Evolutionary conservation across 2,888 invertebrate species (phyloP), one percentile per base, ranked within the genome.

Genomic region (Pyrocoelia pectoralis): DNA sequence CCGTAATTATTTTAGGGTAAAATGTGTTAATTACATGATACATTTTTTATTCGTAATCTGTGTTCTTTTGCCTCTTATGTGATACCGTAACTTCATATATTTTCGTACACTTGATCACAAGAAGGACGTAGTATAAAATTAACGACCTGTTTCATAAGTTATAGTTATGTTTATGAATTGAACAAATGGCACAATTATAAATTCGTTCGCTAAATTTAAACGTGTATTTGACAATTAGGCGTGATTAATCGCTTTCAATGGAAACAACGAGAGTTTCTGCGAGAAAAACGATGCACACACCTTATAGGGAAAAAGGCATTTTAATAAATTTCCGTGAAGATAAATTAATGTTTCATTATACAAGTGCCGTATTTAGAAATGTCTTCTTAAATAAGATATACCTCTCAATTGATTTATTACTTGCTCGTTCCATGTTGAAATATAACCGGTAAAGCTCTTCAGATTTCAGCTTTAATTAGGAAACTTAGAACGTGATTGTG

Each of bases 381-480:
- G 48, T 48, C 17, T 48, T n/a, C 48, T 33, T 33, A 50, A 12
- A 50, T 50, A 24, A 50, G 24, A 50, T 29, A 19, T 13, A 24
- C 28, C 8, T 8, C 13, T n/a, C 40, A 38, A 50, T 50, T 50
- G 57, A 57, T 57, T 41, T 57, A 41, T 40, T 49, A 40, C 49
- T 40, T 14, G 33, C 38, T 38, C 13, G 58, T 58, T 58, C 28
- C 58, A 41, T 58, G 52, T 46, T 51, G 51, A 58, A 58, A 51
- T 58, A 41, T 17, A 58, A 51, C 41, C 41, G 17, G 46, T 28
- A 51, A 43, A 29, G 58, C 58, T 52, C 52, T 52, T 46, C 58
- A 58, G 58, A 58, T 58, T 52, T 52, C 50, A 43, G 50, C 46
- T 58, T 43, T 58, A 41, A 58, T 58, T 52, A 33, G 29, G 29